Base-by-base conservation (phyloP, 2,888 invertebrate species). In the Neoaliturus tenellus region DNA sequence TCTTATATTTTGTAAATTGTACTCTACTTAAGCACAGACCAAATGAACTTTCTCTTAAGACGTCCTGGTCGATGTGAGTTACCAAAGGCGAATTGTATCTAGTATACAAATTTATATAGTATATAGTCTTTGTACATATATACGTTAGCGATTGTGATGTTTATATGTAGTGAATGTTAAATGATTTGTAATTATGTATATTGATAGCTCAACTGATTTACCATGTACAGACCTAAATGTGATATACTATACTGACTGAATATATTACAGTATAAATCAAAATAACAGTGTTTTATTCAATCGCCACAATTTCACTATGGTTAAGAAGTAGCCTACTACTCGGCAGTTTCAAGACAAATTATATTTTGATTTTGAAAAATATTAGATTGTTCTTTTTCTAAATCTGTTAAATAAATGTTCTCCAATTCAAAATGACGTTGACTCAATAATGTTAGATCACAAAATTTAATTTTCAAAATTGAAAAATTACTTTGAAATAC, bases 181-280 rank as follows among this genome's bases (percentile, higher is more conserved):
- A 25, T 28, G 31, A 75, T 44, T 41, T 75, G 73, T 75, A 75
- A 75, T 75, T 75, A 75, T 75, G 73, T 75, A 75, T 75, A 71
- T 14, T 44, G 33, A 69, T 75, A 75, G 73, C 73, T 75, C 73
- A 75, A 75, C 41, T 2, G 67, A 17, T 39, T 44, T 75, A 75
- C 73, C 73, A 44, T 75, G 73, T 75, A 75, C 73, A 75, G 73
- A 20, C 28, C 6, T 81, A 28, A 28, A 81, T 81, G 81, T 81
- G 81, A 81, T 81, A 81, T 39, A 81, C 71, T 81, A 81, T 81
- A 81, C 48, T 81, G 81, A 81, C 81, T 81, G 81, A 81, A 81
- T 81, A 81, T 71, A 75, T 75, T 75, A 44, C 41, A 39, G 39
- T 75, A 35, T 69, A 69, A 5, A 71, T 41, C 71, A 23, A 17